Evolutionary conservation across 2,797 vertebrate genomes (phyloP), one percentile per base, ranked within the genome.

Genomic region (Girardinus metallicus): DNA sequence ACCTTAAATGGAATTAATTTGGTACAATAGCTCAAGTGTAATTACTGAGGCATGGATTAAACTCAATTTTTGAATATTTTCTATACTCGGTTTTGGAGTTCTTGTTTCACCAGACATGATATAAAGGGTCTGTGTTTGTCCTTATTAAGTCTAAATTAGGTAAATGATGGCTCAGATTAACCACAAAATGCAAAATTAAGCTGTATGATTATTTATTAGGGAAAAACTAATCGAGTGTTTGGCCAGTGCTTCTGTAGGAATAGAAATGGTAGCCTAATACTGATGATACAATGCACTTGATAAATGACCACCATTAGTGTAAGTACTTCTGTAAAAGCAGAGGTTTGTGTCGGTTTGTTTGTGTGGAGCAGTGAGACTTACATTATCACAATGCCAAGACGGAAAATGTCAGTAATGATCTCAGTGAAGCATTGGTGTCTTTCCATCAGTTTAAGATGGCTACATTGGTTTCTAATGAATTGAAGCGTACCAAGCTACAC

Each of bases 1-100:
- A 90, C 80, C 64, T 31, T 83, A 62, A 80, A 84, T 80, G 77
- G 83, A 91, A 91, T 87, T 51, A 88, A 76, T 73, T 71, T 49
- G 68, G 26, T 29, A 71, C 12, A 71, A 71, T n/a, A 71, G 23
- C 68, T 8, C 21, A 44, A 44, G 53, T 46, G 78, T 68, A 87
- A 87, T 88, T 81, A 92, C 83, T 74, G 78, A 74, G 73, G 83
- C 76, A 82, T 39, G 71, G 26, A 66, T 80, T 72, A 75, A 26
- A 80, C 81, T 85, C 53, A 80, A 88, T 88, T 84, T 80, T 79
- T 55, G 5, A 29, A 66, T 31, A 31, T 78, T 29, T 84, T 85
- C 23, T 68, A 10, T 84, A 76, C 76, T 79, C 18, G 41, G 71
- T 81, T 81, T 86, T 64, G 85, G 12, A 77, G 73, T 10, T 31